Percentiles rank a stretch among this genome's conserved stretches.
Conservation (phyloP, 2,888 invertebrate species). For the Stenodema calcarata region DNA sequence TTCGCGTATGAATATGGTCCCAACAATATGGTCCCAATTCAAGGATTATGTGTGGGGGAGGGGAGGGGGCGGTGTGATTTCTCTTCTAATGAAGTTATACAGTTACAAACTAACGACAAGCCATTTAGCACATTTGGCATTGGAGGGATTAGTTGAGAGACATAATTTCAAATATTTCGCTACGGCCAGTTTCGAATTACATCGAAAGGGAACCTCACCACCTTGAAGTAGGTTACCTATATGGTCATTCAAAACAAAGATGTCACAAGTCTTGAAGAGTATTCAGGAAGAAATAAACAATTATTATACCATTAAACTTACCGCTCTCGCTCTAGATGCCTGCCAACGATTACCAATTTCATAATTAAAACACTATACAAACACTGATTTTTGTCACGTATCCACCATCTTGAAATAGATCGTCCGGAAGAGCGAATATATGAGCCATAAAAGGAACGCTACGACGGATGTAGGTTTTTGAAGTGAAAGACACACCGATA, state of each 20-base stretch:
- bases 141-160: background rate
- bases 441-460: conserved; percentile 39
- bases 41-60: no score
- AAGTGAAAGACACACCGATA: background rate
- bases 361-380: conserved; percentile 71
- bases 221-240: conserved; percentile 8
- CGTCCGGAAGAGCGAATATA: conserved; percentile 5
- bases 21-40: no score
- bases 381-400: conserved; percentile 71
- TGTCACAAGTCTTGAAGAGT: background rate
- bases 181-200: background rate
- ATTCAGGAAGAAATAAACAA: no score
- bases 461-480: background rate
- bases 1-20: no score
- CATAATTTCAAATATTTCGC: background rate
- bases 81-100: no score
- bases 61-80: no score
- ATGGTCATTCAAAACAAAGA: background rate
- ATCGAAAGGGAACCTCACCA: background rate
- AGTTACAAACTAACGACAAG: no score
- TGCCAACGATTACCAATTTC: conserved; percentile 72
- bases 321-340: conserved; percentile 71
- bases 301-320: conserved; percentile 60
- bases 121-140: background rate
- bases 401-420: conserved; percentile 72